These are phyloP conservation scores for Metacarcinus magister DNA, from an alignment of 2,888 invertebrate genomes.

Conservation along the genomic window DNA sequence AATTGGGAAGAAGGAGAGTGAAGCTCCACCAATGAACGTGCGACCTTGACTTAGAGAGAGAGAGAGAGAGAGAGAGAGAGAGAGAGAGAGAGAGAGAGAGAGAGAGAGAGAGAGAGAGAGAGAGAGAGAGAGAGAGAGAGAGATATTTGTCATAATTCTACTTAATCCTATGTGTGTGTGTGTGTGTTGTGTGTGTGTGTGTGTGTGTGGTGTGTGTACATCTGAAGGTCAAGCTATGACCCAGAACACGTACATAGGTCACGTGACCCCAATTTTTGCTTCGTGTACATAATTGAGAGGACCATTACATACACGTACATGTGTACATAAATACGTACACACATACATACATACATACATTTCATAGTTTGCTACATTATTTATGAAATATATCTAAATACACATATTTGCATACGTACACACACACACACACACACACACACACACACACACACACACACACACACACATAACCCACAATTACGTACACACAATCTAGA, in stretches of 20 bases:
- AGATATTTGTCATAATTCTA: too few species aligned
- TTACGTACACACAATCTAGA: background rate
- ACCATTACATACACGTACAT: background rate
- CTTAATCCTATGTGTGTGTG: too few species aligned
- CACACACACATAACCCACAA: background rate
- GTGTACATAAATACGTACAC: background rate
- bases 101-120: conserved; percentile 12
- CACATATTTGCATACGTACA: background rate
- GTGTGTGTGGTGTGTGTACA: background rate
- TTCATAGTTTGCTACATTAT: background rate
- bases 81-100: conserved; percentile 26
- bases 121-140: too few species aligned
- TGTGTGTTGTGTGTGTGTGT: too few species aligned
- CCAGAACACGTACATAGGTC: conserved; percentile 9
- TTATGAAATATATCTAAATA: background rate
- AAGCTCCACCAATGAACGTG: too few species aligned
- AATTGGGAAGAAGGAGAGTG: too few species aligned
- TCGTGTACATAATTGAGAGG: background rate
- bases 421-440: conserved; percentile 56
- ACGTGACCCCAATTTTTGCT: background rate
- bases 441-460: conserved; percentile 52
- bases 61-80: background rate
- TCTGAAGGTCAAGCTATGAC: background rate
- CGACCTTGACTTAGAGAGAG: too few species aligned
- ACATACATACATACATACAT: background rate